Conservation (phyloP, 2,888 invertebrate species). For the Thereva nobilitata region DNA sequence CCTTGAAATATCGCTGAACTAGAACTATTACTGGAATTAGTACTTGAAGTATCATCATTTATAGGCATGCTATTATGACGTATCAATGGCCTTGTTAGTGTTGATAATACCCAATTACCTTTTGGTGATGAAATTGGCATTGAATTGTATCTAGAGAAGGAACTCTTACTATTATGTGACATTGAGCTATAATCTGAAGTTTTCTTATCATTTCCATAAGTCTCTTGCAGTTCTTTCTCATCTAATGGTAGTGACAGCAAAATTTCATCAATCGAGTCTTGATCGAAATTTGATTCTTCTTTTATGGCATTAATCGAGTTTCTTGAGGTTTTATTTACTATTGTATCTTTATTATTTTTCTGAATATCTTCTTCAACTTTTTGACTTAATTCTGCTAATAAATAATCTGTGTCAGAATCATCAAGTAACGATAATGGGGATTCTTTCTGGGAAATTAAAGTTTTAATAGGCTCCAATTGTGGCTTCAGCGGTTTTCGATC, state of each 20-base stretch:
- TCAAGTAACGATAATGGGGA: constrained; percentile 26
- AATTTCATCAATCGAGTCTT: constrained; percentile 6
- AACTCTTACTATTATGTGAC: background rate
- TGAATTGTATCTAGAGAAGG: constrained; percentile 11
- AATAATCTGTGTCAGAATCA: constrained; percentile 52
- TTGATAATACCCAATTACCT: background rate
- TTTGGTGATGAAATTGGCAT: background rate
- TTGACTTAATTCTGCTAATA: constrained; percentile 52
- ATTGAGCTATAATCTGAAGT: background rate
- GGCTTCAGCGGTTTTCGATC: no score
- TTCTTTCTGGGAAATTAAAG: no score
- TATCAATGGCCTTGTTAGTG: background rate
- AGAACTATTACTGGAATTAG: background rate
- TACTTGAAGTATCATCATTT: background rate
- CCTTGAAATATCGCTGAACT: background rate
- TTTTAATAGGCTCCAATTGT: no score
- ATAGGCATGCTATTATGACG: constrained; percentile 14
- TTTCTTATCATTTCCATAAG: background rate
- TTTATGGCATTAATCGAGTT: background rate
- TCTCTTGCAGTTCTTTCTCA: background rate
- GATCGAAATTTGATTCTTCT: background rate
- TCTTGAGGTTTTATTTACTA: background rate
- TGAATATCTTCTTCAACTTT: constrained; percentile 47
- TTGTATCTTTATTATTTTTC: background rate
- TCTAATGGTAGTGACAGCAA: constrained; percentile 7